These are phyloP conservation scores for Penaeus chinensis DNA, from an alignment of 1,140 invertebrate genomes.

Conservation along the genomic window DNA sequence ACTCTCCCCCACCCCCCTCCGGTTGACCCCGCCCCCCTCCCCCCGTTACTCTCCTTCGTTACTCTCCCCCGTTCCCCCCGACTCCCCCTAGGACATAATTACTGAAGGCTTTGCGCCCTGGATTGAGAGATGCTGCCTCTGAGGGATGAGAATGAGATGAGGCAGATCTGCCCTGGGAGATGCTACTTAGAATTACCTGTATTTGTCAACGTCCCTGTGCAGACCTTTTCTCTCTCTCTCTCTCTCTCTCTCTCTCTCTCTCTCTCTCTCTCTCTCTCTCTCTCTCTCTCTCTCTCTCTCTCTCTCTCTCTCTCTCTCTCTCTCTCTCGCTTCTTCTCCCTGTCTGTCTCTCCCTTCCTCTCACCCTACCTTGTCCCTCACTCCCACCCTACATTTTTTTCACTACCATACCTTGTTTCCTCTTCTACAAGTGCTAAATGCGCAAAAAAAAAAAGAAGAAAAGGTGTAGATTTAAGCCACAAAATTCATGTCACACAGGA, in stretches of 20 bases:
- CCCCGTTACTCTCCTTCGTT: no score
- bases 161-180: neutral
- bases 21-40: no score
- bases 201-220: slow-evolving; percentile 41
- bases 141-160: neutral
- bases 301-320: neutral
- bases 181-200: slow-evolving; percentile 26
- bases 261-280: neutral
- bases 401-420: neutral
- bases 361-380: neutral
- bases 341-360: neutral
- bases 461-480: no score
- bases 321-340: neutral
- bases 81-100: no score
- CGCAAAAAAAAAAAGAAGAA: no score
- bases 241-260: neutral
- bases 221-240: neutral
- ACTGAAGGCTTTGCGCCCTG: no score
- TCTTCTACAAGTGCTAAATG: no score
- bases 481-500: no score
- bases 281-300: neutral
- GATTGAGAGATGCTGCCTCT: no score
- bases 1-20: no score
- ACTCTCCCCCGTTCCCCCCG: no score
- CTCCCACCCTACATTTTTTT: neutral